phyloP scores from a whole-genome alignment of 2,888 invertebrate species.

The Polyommatus iphigenia region DNA sequence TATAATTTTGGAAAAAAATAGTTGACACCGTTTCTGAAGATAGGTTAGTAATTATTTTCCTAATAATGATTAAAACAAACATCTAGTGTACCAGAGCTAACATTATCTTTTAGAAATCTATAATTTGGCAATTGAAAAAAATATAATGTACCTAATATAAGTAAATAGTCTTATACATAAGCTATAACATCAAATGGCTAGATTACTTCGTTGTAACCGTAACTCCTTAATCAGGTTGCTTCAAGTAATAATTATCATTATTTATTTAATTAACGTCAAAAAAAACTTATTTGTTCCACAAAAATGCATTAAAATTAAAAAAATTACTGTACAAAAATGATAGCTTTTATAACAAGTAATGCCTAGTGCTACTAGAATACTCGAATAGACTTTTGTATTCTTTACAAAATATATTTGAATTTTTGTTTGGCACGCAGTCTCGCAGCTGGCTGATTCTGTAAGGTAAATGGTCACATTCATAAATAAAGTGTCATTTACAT shows the following conservation, averaged over 20 bases:
- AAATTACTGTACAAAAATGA: neutral
- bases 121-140: too few relatives aligned
- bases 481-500: constrained; percentile 52
- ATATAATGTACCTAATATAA: too few relatives aligned
- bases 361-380: neutral
- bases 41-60: too few relatives aligned
- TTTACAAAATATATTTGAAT: constrained; percentile 6
- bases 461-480: constrained; percentile 72
- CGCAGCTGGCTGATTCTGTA: constrained; percentile 65
- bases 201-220: constrained; percentile 6
- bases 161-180: neutral
- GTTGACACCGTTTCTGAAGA: too few relatives aligned
- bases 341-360: neutral
- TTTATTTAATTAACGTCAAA: neutral
- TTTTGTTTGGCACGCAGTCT: constrained; percentile 63
- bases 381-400: neutral
- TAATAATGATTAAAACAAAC: too few relatives aligned
- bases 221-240: neutral
- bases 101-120: too few relatives aligned
- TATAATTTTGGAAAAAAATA: neutral
- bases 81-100: too few relatives aligned
- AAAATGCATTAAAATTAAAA: neutral
- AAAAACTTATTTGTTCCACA: constrained; percentile 1
- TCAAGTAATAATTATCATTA: neutral
- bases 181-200: neutral